phyloP scores from a whole-genome alignment of 2,888 invertebrate genomes.

The Vanessa cardui region DNA sequence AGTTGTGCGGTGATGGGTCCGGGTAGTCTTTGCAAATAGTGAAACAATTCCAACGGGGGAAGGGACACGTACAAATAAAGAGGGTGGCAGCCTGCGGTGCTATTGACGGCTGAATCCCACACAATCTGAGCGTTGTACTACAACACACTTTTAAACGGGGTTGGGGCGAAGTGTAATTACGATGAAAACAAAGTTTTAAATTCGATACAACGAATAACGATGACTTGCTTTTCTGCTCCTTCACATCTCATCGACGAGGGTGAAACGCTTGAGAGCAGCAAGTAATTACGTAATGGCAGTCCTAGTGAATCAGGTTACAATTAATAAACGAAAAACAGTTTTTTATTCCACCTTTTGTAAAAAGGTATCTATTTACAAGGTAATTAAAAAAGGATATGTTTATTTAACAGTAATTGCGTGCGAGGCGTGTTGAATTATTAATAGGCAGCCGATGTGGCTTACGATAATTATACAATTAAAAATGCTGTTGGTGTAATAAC shows the following conservation, averaged over 20 bases:
- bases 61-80: slow-evolving; percentile 69
- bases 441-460: slow-evolving; percentile 41
- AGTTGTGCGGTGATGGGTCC: slow-evolving; percentile 67
- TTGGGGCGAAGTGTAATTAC: slow-evolving; percentile 35
- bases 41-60: slow-evolving; percentile 74
- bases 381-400: slow-evolving; percentile 35
- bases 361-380: slow-evolving; percentile 31
- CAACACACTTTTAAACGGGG: slow-evolving; percentile 53
- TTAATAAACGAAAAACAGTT: background rate
- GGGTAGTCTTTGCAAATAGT: slow-evolving; percentile 71
- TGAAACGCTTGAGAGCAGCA: slow-evolving; percentile 9
- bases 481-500: slow-evolving; percentile 34
- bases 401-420: slow-evolving; percentile 39
- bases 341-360: slow-evolving; percentile 2
- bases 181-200: slow-evolving; percentile 38
- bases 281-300: slow-evolving; percentile 10
- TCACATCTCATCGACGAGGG: slow-evolving; percentile 16
- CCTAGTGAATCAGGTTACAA: slow-evolving; percentile 7
- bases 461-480: slow-evolving; percentile 38
- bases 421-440: slow-evolving; percentile 36
- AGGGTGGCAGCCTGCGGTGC: slow-evolving; percentile 60
- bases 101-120: slow-evolving; percentile 62
- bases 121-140: slow-evolving; percentile 62
- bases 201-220: slow-evolving; percentile 29
- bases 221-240: slow-evolving; percentile 20